phyloP scores from a whole-genome alignment of 2,888 invertebrate species.

The Thyatira batis region DNA sequence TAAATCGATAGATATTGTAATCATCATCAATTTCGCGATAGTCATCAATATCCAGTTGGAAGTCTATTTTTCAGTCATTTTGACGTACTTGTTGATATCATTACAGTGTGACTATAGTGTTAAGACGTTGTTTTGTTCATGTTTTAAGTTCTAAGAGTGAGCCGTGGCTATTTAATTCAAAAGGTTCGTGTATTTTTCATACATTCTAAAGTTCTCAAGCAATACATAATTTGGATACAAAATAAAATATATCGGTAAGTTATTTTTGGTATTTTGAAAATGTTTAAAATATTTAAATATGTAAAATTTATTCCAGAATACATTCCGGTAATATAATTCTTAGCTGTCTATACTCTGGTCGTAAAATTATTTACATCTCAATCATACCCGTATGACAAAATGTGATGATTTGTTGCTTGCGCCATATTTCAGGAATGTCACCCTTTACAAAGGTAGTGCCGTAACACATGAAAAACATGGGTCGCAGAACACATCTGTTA shows the following conservation, averaged over 20 bases:
- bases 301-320: no score
- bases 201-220: not conserved
- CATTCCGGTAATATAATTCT: no score
- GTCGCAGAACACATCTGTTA: constrained; percentile 16
- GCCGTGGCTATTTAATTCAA: not conserved
- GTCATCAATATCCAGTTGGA: constrained; percentile 46
- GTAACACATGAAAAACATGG: constrained; percentile 22
- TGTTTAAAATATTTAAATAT: not conserved
- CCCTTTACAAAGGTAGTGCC: constrained; percentile 5
- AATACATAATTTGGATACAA: not conserved
- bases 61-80: constrained; percentile 37
- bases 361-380: not conserved
- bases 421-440: constrained; percentile 32
- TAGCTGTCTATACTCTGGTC: not conserved
- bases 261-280: not conserved
- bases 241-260: not conserved
- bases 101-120: constrained; percentile 6
- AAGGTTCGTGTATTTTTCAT: not conserved
- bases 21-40: constrained; percentile 43
- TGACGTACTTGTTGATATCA: constrained; percentile 32
- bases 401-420: not conserved
- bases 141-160: not conserved
- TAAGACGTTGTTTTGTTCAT: constrained; percentile 6
- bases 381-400: not conserved
- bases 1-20: constrained; percentile 59